These are phyloP conservation scores for Crotalus tigris DNA, from an alignment of 2,113 vertebrate genomes.

Conservation along the genomic window DNA sequence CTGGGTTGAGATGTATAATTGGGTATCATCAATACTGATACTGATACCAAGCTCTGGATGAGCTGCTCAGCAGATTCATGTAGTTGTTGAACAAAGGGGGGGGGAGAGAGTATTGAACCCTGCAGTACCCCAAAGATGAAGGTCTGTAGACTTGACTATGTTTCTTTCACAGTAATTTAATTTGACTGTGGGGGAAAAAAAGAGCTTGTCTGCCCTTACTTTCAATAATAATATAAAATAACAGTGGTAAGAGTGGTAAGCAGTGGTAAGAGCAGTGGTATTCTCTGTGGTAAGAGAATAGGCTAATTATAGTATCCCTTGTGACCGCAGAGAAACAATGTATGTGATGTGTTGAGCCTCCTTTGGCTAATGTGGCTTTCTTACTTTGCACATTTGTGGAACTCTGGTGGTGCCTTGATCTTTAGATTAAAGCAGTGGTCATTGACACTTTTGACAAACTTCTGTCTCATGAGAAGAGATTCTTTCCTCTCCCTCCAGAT, in stretches of 20 bases:
- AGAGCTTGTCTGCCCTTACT: not conserved
- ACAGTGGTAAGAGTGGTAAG: no score
- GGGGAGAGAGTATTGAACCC: not conserved
- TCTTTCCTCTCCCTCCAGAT: not conserved
- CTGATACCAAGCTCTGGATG: not conserved
- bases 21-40: not conserved
- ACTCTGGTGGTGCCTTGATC: not conserved
- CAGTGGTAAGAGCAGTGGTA: no score
- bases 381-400: not conserved
- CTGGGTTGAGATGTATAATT: not conserved
- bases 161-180: not conserved
- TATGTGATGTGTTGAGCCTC: not conserved
- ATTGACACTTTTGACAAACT: not conserved
- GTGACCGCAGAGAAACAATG: not conserved
- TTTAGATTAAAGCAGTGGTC: not conserved
- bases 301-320: not conserved
- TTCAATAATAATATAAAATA: not conserved
- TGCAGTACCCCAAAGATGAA: not conserved
- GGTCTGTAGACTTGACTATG: not conserved
- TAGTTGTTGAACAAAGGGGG: not conserved
- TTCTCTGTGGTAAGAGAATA: not conserved
- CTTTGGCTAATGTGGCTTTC: constrained; percentile 7
- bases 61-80: not conserved
- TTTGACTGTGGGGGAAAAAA: not conserved
- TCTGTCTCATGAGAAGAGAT: not conserved